Evolutionary conservation across 2,888 invertebrate species (phyloP).

Genomic region (Lasioglossum oenotherae): DNA sequence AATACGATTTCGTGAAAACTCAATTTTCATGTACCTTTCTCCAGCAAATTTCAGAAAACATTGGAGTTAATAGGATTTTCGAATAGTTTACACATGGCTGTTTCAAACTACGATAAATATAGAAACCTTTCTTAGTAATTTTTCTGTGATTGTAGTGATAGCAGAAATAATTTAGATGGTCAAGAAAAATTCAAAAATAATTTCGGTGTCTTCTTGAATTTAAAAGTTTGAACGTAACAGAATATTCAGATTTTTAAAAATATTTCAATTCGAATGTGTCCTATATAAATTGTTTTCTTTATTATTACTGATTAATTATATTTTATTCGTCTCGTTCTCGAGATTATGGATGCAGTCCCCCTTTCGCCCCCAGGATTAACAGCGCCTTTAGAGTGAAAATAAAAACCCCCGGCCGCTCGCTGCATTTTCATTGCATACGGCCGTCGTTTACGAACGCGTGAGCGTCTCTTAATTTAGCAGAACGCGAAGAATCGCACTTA

Average conservation of each 20-base stretch:
- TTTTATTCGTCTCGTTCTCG: no score
- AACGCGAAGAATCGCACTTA: background rate
- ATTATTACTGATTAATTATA: no score
- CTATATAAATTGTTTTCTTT: background rate
- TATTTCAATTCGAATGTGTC: background rate
- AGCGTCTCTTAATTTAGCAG: background rate
- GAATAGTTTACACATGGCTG: background rate
- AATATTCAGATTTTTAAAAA: background rate
- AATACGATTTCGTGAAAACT: background rate
- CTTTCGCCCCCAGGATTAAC: no score
- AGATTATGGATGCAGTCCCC: no score
- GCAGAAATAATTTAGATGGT: background rate
- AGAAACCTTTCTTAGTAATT: background rate
- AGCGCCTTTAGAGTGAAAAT: no score
- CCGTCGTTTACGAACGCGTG: no score
- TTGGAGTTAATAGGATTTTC: background rate
- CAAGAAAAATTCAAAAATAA: background rate
- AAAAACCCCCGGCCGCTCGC: no score
- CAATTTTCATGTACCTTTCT: background rate
- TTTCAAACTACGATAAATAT: background rate
- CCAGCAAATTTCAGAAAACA: background rate
- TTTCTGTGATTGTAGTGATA: background rate
- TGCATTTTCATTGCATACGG: no score
- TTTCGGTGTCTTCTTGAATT: background rate
- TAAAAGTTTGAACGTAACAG: background rate